Base-by-base conservation (phyloP, 2,113 vertebrate species). In the Tichodroma muraria region DNA sequence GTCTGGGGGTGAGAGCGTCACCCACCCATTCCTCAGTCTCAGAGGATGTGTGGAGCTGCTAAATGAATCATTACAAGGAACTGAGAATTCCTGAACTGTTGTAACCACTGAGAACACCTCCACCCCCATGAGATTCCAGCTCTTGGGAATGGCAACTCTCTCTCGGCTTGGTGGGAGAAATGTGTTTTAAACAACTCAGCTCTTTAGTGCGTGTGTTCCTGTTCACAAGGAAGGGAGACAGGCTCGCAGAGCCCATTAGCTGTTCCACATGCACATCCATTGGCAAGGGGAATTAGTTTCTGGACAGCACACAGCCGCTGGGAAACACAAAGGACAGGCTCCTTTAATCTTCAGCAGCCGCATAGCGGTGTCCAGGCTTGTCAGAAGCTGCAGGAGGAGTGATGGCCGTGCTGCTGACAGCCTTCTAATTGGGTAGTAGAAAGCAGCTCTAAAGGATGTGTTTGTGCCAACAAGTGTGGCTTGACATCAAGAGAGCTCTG, bases 401-500 rank as follows among this genome's bases (percentile, higher is more conserved):
- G 97, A 97, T 91, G 95, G 93, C 80, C 33, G 3, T 54, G 65
- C 94, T 70, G 84, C 94, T 98, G 97, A 98, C 97, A 97, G 91
- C 85, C 94, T 97, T 91, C 95, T 97, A 97, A 97, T 95, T 97
- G 96, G 97, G 96, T 68, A 92, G 96, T 37, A 95, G 95, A 96
- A 95, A 97, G 86, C 91, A 72, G 92, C 94, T 92, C 38, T 85
- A 69, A 95, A 94, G 95, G 95, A 89, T 77, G 84, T 88, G 89
- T 97, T 90, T 94, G 93, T 89, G 89, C 94, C 90, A 64, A 87
- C 78, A 80, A 94, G 90, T 80, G 83, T 88, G 96, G 96, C 75
- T 94, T 19, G 42, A 94, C 85, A 88, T 56, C 77, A 85, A 75
- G 89, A 68, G 60, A 37, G 79, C 33, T 60, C 45, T 71, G 63